A percentile compares a stretch with the other conserved stretches of the same genome.
phyloP scores from a whole-genome alignment of 2,888 invertebrate species.

The Uropetala carovei region DNA sequence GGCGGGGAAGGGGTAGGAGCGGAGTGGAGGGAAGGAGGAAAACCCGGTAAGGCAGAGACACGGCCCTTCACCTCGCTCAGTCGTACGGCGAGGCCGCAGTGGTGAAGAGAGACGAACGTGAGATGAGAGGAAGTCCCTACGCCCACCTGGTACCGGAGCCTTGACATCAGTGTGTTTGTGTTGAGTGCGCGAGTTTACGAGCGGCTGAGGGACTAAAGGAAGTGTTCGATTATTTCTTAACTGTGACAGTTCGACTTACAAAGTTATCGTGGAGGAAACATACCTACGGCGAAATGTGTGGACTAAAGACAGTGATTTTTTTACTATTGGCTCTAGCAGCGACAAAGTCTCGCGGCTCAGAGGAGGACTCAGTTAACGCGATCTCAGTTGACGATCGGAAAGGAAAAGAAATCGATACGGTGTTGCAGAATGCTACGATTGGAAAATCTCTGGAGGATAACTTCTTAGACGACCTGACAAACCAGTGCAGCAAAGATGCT shows the following conservation, averaged over 20 bases:
- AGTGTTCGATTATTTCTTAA: slow-evolving; percentile 69
- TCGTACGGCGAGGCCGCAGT: slow-evolving; percentile 20
- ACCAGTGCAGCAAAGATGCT: slow-evolving; percentile 82
- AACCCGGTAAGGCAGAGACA: slow-evolving; percentile 41
- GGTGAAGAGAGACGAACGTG: background rate
- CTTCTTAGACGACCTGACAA: slow-evolving; percentile 85
- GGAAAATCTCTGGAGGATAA: slow-evolving; percentile 77
- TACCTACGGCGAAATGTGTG: slow-evolving; percentile 72
- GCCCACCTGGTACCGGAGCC: background rate
- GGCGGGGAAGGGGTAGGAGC: background rate
- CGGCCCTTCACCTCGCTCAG: slow-evolving; percentile 4
- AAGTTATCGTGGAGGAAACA: slow-evolving; percentile 72
- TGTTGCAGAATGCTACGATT: slow-evolving; percentile 72
- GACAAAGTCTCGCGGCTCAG: slow-evolving; percentile 76
- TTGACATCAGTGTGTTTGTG: background rate
- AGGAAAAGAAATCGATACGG: slow-evolving; percentile 69
- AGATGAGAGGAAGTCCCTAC: background rate
- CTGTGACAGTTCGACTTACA: slow-evolving; percentile 73
- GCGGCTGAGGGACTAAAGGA: slow-evolving; percentile 73
- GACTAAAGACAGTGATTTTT: slow-evolving; percentile 73
- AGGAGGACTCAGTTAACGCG: slow-evolving; percentile 72
- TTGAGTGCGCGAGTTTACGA: slow-evolving; percentile 66
- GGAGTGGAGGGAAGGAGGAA: slow-evolving; percentile 1
- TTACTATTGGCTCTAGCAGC: slow-evolving; percentile 74
- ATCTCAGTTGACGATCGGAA: slow-evolving; percentile 71